Evolutionary conservation across 2,113 vertebrate genomes (phyloP).

Genomic region (Dicaeum eximium): DNA sequence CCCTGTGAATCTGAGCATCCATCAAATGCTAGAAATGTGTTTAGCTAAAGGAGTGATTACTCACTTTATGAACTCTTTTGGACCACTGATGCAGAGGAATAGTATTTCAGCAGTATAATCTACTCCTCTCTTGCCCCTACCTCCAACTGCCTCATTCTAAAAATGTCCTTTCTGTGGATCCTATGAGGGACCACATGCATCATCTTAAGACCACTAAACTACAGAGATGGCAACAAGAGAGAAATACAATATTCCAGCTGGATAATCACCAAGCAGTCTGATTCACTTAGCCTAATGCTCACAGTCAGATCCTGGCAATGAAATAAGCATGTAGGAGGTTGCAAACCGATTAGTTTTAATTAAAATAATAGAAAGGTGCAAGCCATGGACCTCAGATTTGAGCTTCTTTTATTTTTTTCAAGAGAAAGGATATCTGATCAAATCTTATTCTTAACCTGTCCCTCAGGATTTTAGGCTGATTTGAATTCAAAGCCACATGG

Average conservation of each 20-base stretch:
- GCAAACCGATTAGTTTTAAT: slow-evolving; percentile 48
- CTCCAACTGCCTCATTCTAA: neutral
- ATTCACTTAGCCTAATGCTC: slow-evolving; percentile 60
- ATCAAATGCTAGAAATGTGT: slow-evolving; percentile 23
- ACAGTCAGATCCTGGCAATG: slow-evolving; percentile 51
- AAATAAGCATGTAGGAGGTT: slow-evolving; percentile 43
- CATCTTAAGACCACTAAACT: slow-evolving; percentile 2
- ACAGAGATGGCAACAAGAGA: slow-evolving; percentile 26
- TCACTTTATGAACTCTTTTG: neutral
- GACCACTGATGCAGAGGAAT: neutral
- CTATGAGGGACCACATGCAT: neutral
- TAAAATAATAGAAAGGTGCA: slow-evolving; percentile 39
- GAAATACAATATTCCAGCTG: slow-evolving; percentile 36
- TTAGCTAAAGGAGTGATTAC: neutral
- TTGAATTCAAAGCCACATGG: neutral
- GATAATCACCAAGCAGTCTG: slow-evolving; percentile 52
- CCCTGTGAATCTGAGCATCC: neutral
- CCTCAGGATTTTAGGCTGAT: neutral
- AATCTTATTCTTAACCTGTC: neutral
- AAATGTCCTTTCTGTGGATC: neutral
- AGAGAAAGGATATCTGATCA: neutral
- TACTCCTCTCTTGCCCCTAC: neutral
- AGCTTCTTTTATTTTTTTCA: neutral
- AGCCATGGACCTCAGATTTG: neutral
- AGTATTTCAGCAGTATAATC: neutral